Conservation (phyloP, 92 coral and sea anemone genomes). For the Paragorgia papillata region DNA sequence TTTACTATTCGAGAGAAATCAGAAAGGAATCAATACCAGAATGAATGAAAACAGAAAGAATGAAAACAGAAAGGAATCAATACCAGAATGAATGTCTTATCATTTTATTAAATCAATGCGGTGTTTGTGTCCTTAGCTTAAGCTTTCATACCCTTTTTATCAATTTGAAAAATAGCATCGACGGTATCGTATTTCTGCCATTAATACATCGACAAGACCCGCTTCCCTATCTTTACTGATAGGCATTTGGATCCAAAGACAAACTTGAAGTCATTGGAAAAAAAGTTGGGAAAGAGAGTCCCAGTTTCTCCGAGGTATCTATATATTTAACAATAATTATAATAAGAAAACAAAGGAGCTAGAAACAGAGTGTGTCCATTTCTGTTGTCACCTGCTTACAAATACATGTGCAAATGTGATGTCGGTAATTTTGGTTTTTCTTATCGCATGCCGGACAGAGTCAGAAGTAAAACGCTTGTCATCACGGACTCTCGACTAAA, state of each 20-base stretch:
- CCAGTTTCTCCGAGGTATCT: too few species aligned
- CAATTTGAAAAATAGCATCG: slow-evolving; percentile 40
- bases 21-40: too few species aligned
- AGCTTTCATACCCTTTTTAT: slow-evolving; percentile 45
- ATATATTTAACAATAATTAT: too few species aligned
- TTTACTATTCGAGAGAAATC: too few species aligned
- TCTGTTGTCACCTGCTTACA: slow-evolving; percentile 39
- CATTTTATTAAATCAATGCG: slow-evolving; percentile 39
- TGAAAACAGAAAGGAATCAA: too few species aligned
- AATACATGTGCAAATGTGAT: slow-evolving; percentile 11
- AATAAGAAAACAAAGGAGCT: too few species aligned
- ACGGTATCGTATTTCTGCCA: neutral
- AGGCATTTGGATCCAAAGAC: too few species aligned
- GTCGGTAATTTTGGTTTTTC: neutral
- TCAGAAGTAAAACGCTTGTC: neutral
- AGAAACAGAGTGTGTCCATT: neutral
- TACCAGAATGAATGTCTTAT: neutral
- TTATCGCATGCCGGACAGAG: slow-evolving; percentile 19
- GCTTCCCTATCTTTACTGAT: neutral
- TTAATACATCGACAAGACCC: neutral
- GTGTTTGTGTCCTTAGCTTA: neutral
- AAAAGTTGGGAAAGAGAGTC: too few species aligned
- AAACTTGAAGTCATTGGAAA: too few species aligned
- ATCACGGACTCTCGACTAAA: slow-evolving; percentile 4
- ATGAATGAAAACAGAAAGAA: too few species aligned